Conservation (phyloP, 2,797 vertebrate genomes). For the Hippocampus kuda region DNA sequence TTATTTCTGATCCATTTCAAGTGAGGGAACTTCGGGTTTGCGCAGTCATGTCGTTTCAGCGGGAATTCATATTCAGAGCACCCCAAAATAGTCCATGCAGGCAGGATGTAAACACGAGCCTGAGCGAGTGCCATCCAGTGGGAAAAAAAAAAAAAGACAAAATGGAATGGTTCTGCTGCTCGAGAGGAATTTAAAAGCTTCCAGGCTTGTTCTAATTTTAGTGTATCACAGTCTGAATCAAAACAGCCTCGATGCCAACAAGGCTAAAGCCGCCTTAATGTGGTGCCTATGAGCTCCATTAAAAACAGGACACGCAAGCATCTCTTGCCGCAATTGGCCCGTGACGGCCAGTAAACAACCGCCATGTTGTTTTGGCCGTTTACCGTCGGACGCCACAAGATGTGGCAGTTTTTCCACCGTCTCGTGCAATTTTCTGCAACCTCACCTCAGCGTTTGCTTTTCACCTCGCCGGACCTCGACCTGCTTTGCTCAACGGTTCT, state of each 20-base stretch:
- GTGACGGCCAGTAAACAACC: not conserved
- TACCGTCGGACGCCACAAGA: not conserved
- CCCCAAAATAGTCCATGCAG: not conserved
- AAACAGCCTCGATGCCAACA: slow-evolving; percentile 5
- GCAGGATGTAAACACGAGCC: not conserved
- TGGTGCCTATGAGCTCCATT: not conserved
- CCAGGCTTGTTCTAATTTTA: slow-evolving; percentile 31
- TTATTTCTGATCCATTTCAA: no score
- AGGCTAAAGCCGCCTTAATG: not conserved
- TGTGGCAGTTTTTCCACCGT: not conserved
- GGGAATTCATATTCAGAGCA: not conserved
- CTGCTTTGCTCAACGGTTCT: slow-evolving; percentile 14
- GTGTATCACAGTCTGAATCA: slow-evolving; percentile 17
- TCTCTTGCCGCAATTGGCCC: not conserved
- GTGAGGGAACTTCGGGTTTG: not conserved
- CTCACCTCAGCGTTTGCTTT: slow-evolving; percentile 5
- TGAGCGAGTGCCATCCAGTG: slow-evolving; percentile 2
- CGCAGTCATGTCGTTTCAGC: not conserved
- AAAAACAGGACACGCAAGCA: not conserved
- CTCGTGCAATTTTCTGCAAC: not conserved
- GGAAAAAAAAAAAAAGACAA: not conserved
- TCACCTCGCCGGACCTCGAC: slow-evolving; percentile 3
- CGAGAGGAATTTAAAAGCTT: slow-evolving; percentile 19
- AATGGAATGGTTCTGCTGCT: slow-evolving; percentile 6
- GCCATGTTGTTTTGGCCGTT: not conserved